Evolutionary conservation across 2,113 vertebrate genomes (phyloP), one percentile per base, ranked within the genome.

Genomic region (Eurypyga helias): DNA sequence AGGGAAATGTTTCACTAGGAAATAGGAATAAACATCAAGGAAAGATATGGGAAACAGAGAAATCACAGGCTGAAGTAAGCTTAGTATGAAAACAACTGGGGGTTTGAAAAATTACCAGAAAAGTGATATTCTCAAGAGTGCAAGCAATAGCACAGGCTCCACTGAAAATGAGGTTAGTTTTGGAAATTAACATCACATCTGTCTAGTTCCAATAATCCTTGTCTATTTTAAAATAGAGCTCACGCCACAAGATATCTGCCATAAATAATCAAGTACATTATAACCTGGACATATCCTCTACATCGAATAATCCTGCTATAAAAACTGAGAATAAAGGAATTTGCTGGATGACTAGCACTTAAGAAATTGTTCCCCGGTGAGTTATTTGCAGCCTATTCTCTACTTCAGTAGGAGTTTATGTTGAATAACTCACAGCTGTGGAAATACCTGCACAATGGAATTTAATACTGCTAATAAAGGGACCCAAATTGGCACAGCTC

Each of bases 391-490:
- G 89, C 77, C 83, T 93, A 77, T 94, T 94, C 90, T 97, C 82
- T 92, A 72, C 95, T 97, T 89, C 90, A 57, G 90, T 96, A 95
- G 83, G 87, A 94, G 94, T 97, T 95, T 93, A 75, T 95, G 89
- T 87, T 97, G 96, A 96, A 96, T 97, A 97, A 94, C 91, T 95
- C 96, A 93, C 94, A 93, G 94, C 94, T 95, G 93, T 95, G 96
- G 96, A 86, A 95, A 96, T 97, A 96, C 81, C 95, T 96, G 89
- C 60, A 43, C 81, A 80, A 65, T 60, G 77, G 93, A 91, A 95
- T 93, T 87, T 89, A 87, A 94, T 93, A 80, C 82, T 61, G 28
- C 85, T 89, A 94, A 94, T 89, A 96, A 95, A 90, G 90, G 57
- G 87, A 95, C 88, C 46, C 77, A 94, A 70, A 91, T 38, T 83